phyloP scores from a whole-genome alignment of 2,888 invertebrate genomes.

The Drosophila vallismaia region DNA sequence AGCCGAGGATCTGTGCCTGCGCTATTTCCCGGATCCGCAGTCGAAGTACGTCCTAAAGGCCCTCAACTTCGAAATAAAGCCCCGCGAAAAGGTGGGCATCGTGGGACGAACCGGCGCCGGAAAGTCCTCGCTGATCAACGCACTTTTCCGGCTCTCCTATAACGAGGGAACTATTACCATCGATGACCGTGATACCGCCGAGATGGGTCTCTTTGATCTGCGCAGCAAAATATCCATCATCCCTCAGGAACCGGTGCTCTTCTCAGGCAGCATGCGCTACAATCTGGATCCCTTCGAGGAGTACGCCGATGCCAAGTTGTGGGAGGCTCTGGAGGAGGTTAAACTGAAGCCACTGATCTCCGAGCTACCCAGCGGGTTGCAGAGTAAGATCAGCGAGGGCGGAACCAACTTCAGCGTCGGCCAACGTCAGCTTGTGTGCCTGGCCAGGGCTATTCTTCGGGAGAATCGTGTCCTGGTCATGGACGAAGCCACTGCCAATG shows the following conservation, averaged over 20 bases:
- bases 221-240: slow-evolving; percentile 92
- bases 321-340: slow-evolving; percentile 91
- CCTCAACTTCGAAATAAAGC: slow-evolving; percentile 86
- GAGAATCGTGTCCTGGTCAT: slow-evolving; percentile 93
- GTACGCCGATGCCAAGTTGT: slow-evolving; percentile 90
- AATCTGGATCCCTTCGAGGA: slow-evolving; percentile 95
- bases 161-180: slow-evolving; percentile 91
- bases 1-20: slow-evolving; percentile 88
- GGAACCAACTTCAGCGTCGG: slow-evolving; percentile 94
- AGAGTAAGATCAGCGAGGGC: slow-evolving; percentile 90
- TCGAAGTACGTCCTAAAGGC: slow-evolving; percentile 90
- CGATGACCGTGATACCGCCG: slow-evolving; percentile 89
- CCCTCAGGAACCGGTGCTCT: slow-evolving; percentile 92
- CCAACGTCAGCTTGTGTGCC: slow-evolving; percentile 94
- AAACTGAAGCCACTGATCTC: slow-evolving; percentile 87
- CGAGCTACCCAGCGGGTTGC: slow-evolving; percentile 87
- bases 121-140: slow-evolving; percentile 88
- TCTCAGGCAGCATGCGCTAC: slow-evolving; percentile 93
- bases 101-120: slow-evolving; percentile 90
- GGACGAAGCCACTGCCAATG: slow-evolving; percentile 96
- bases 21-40: slow-evolving; percentile 87
- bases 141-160: slow-evolving; percentile 90
- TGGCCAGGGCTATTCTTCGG: slow-evolving; percentile 93
- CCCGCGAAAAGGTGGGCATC: slow-evolving; percentile 88
- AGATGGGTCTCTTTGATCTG: slow-evolving; percentile 89